These are phyloP conservation scores for Bombus superbus DNA, from an alignment of 1,140 invertebrate genomes.

Conservation along the genomic window DNA sequence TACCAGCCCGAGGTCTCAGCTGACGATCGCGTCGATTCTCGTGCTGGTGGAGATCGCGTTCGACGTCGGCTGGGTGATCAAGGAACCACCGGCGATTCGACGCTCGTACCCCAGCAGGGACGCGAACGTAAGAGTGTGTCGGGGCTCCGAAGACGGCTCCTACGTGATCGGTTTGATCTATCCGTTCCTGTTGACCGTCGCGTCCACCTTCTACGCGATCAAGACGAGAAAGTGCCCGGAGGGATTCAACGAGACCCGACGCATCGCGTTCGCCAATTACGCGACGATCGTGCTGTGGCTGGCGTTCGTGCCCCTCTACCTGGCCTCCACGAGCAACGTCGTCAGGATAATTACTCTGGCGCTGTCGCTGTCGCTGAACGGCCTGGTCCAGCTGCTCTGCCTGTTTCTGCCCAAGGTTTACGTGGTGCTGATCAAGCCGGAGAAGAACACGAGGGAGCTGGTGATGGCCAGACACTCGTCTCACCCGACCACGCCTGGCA, in stretches of 20 bases:
- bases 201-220: slow-evolving; percentile 89
- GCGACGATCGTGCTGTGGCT: slow-evolving; percentile 91
- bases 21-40: slow-evolving; percentile 83
- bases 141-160: slow-evolving; percentile 83
- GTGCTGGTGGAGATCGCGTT: slow-evolving; percentile 83
- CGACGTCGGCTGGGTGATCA: slow-evolving; percentile 83
- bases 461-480: slow-evolving; percentile 82
- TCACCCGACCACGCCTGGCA: slow-evolving; percentile 60
- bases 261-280: slow-evolving; percentile 91
- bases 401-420: slow-evolving; percentile 87
- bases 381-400: slow-evolving; percentile 83
- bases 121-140: slow-evolving; percentile 78
- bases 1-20: slow-evolving; percentile 83
- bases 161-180: slow-evolving; percentile 84
- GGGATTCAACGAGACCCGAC: slow-evolving; percentile 90
- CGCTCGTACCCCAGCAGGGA: slow-evolving; percentile 80
- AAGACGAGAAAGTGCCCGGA: slow-evolving; percentile 90
- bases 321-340: slow-evolving; percentile 81
- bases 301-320: slow-evolving; percentile 88
- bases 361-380: slow-evolving; percentile 84
- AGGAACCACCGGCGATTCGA: slow-evolving; percentile 78
- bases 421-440: slow-evolving; percentile 86
- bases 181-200: slow-evolving; percentile 83
- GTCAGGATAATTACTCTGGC: slow-evolving; percentile 84
- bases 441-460: slow-evolving; percentile 87